phyloP scores from a whole-genome alignment of 2,797 vertebrate genomes.

The Buceros bicornis region DNA sequence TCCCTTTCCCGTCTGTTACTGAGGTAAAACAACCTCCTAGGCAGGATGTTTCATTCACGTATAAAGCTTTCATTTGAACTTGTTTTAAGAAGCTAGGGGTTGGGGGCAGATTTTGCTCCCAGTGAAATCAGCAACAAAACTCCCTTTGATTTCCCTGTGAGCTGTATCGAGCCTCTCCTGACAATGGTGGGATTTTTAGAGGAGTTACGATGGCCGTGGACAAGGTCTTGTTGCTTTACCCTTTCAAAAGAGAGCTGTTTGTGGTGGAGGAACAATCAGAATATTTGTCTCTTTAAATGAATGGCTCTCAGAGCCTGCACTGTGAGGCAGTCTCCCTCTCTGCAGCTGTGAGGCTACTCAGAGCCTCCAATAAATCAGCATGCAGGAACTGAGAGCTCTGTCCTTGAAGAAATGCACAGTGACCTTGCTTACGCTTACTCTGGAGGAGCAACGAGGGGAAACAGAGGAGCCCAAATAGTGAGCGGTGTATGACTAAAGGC shows the following conservation, averaged over 20 bases:
- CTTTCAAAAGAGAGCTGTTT: not conserved
- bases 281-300: slow-evolving; percentile 59
- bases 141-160: not conserved
- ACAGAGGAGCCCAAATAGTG: slow-evolving; percentile 5
- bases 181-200: not conserved
- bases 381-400: slow-evolving; percentile 61
- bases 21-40: not conserved
- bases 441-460: slow-evolving; percentile 33
- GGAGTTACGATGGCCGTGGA: not conserved
- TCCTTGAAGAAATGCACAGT: slow-evolving; percentile 81
- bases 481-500: slow-evolving; percentile 34
- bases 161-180: not conserved
- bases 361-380: slow-evolving; percentile 72
- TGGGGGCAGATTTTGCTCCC: not conserved
- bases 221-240: slow-evolving; percentile 38
- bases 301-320: slow-evolving; percentile 24
- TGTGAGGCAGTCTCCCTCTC: slow-evolving; percentile 36
- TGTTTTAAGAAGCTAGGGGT: not conserved
- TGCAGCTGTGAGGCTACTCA: slow-evolving; percentile 34
- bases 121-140: not conserved
- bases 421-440: slow-evolving; percentile 86
- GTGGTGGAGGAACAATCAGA: not conserved
- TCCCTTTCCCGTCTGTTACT: not conserved
- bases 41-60: not conserved
- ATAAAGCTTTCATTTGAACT: not conserved